These are phyloP conservation scores for Agriopis leucophaearia DNA, from an alignment of 2,888 invertebrate species.

Conservation along the genomic window DNA sequence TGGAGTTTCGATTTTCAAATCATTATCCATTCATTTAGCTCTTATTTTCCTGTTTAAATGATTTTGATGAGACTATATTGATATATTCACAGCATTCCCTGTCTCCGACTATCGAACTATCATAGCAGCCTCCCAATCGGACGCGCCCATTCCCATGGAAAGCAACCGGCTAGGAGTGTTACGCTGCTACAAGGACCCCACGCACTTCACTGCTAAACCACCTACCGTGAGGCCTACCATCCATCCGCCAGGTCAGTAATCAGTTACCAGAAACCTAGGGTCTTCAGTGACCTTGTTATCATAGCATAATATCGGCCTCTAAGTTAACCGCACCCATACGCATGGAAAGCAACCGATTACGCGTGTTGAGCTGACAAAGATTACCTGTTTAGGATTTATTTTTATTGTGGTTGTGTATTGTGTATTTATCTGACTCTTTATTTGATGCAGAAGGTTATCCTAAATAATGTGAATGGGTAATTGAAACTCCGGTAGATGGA, in stretches of 20 bases:
- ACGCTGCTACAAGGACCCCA: conserved; percentile 88
- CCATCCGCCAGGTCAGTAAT: conserved; percentile 70
- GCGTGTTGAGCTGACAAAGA: conserved; percentile 87
- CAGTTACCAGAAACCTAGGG: background rate
- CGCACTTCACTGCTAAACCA: conserved; percentile 82
- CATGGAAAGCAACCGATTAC: conserved; percentile 83
- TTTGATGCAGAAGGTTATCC: too few species aligned
- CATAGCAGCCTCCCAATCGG: conserved; percentile 15
- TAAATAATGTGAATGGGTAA: too few species aligned
- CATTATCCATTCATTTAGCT: too few species aligned
- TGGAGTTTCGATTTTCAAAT: too few species aligned
- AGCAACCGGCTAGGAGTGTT: conserved; percentile 84
- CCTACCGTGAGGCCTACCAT: conserved; percentile 85
- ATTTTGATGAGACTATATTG: background rate
- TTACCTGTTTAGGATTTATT: too few species aligned
- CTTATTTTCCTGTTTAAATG: too few species aligned
- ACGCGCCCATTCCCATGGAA: conserved; percentile 79
- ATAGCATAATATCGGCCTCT: background rate
- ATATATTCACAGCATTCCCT: conserved; percentile 72
- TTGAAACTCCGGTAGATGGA: too few species aligned
- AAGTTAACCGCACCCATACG: conserved; percentile 56
- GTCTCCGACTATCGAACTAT: conserved; percentile 76
- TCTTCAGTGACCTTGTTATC: background rate
- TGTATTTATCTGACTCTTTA: too few species aligned
- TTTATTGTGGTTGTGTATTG: too few species aligned